These are phyloP conservation scores for Phacellophora camtschatica DNA, from an alignment of 30 jellyfish, hydroid and myxozoan genomes.

Conservation along the genomic window DNA sequence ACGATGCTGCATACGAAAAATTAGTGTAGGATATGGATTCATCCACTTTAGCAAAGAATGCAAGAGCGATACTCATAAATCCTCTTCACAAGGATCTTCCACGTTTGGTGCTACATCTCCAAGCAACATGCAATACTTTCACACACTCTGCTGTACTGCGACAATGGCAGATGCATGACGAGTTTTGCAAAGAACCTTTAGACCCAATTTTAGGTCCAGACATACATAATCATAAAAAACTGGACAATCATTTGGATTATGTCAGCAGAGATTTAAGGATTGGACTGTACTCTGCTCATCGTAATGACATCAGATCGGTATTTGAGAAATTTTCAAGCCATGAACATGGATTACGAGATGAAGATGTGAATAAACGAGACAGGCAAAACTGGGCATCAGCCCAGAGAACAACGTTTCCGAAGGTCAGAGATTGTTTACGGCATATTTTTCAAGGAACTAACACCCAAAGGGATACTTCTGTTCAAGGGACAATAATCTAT, in stretches of 20 bases:
- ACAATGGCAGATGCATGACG: conserved; percentile 18
- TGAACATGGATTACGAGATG: conserved; percentile 15
- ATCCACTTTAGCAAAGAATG: conserved; percentile 26
- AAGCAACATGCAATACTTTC: conserved; percentile 46
- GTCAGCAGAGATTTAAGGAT: neutral
- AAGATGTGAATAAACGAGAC: conserved; percentile 14
- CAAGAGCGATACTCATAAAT: conserved; percentile 15
- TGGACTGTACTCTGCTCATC: conserved; percentile 3
- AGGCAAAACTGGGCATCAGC: conserved; percentile 47
- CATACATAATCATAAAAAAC: conserved; percentile 14
- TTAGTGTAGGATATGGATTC: neutral
- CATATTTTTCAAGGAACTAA: neutral
- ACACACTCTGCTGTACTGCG: conserved; percentile 17
- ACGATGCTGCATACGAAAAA: conserved; percentile 29
- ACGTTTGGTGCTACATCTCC: conserved; percentile 20
- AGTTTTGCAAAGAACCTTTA: neutral
- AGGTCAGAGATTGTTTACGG: neutral
- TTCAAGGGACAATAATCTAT: conserved; percentile 33
- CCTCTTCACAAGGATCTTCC: conserved; percentile 29
- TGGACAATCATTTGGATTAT: conserved; percentile 31
- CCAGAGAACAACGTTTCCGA: neutral
- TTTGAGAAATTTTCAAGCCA: neutral
- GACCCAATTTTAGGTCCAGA: conserved; percentile 46
- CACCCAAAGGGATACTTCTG: conserved; percentile 13
- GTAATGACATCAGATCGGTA: conserved; percentile 10